Evolutionary conservation across 2,113 vertebrate genomes (phyloP), one percentile per base, ranked within the genome.

Genomic region (Tautogolabrus adspersus): DNA sequence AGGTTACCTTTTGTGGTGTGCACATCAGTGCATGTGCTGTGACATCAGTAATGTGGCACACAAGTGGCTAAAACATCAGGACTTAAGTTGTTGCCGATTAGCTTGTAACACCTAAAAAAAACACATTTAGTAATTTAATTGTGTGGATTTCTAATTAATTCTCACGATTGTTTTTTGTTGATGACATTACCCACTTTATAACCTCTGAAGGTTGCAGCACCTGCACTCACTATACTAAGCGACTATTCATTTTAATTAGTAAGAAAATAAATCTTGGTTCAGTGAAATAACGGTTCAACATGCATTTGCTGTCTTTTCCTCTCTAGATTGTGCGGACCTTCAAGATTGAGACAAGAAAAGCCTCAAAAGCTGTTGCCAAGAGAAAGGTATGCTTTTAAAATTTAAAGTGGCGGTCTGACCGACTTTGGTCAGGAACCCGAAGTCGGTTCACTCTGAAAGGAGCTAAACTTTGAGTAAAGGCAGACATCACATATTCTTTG

Each of bases 311-410:
- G n/a, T 23, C 0, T 18, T 1, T 44, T 66, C 2, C n/a, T 38
- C 0, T 56, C 0, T 88, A 98, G 97, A 99, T 99, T 79, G 88
- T 98, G 57, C 94, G 97, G 4, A 99, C 97, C 2, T 97, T 98
- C 91, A 96, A 97, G 75, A 97, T 99, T 0, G 97, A 99, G 88
- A 98, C 94, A 1, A 94, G 96, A 34, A 99, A 99, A 84, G 97
- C 97, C 0, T 98, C 97, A 1, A 99, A 99, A 91, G 97, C 96
- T 5, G 96, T 99, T 58, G 97, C 97, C 1, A 94, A 96, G 40
- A 95, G 97, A 81, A 99, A 99, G 96, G 97, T 97, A 63, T 23
- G 91, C 15, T 37, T 58, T 46, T 54, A 0, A 16, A 1, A 46
- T 57, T 12, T 1, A 68, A 34, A 42, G 46, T 0, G 42, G 7